Evolutionary conservation across 2,888 invertebrate species (phyloP), one percentile per base, ranked within the genome.

Genomic region (Hirtodrosophila duncani): DNA sequence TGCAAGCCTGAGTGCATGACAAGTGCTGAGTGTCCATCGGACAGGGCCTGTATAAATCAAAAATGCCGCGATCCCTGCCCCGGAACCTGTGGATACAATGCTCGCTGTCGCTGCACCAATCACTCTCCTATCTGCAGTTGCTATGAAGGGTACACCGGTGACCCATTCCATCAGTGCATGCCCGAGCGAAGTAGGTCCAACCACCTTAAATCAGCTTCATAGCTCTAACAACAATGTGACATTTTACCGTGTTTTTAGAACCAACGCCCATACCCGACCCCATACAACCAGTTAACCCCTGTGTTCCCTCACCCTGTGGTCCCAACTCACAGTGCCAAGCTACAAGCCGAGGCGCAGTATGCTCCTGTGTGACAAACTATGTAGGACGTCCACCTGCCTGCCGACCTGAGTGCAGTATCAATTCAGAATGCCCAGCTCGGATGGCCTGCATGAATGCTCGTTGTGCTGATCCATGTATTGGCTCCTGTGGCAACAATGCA

Each of bases 51-150:
- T 83, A 89, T 91, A 63, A 93, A 92, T 86, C 92, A 92, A 84
- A 91, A 91, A 83, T 94, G 94, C 85, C 89, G 89, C 43, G 91
- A 94, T 85, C 93, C 93, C 11, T 93, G 93, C 72, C 88, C 88
- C 13, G 93, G 92, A 42, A 90, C 92, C n/a, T 94, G 94, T 84
- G 94, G 93, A 17, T 87, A 90, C 10, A 90, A 91, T 72, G 92
- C 94, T 2, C 88, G 89, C 63, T 94, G 94, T 83, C 89, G 90
- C 75, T 92, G 93, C 24, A 89, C 92, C 21, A 93, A 93, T 85
- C 94, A 94, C 82, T 92, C 91, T 74, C 92, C 93, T 1, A 92
- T 93, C 71, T 94, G 94, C 82, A 90, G 89, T 57, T 94, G 94
- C 78, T 89, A 89, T 14, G 83, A 88, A 9, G 91, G 90, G 58